Evolutionary conservation across 2,888 invertebrate genomes (phyloP), one percentile per base, ranked within the genome.

Genomic region (Diarsia mendica): DNA sequence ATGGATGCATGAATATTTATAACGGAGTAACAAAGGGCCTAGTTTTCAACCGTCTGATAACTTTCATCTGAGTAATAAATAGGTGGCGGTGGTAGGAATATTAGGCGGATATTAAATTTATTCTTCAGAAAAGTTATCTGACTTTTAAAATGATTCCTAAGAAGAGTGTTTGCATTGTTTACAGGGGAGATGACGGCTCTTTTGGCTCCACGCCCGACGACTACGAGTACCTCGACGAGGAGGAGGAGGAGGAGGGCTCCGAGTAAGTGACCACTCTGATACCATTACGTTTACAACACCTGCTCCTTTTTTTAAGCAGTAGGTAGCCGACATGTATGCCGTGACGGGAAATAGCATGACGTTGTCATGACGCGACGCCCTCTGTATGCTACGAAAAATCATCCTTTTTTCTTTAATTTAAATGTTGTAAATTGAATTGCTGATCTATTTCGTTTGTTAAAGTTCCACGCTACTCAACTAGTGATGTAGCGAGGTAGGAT

Each of bases 111-210:
- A 60, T 18, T 60, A 63, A 8, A 44, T 44, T n/a, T n/a, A 44
- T n/a, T 44, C 13, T 63, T 13, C 63, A n/a, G 39, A 63, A 13
- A 63, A n/a, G 63, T 61, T 60, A 60, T 33, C 33, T 10, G 13
- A 61, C 20, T 39, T 44, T 13, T 44, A 63, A 44, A 63, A 63
- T 63, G 8, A 44, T n/a, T 15, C 13, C 18, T 49, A 61, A 53
- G 15, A 74, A 55, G n/a, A 10, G 18, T 64, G 20, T 77, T 73
- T 80, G 23, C 69, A 75, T 85, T 80, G 33, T 72, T 89, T 85
- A 3, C 86, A 93, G 94, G 79, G 79, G 94, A 94, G 85, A 91
- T 90, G 58, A 83, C 80, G 87, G 90, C 90, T 87, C 71, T 74
- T 75, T 86, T 46, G 33, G 33, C 76, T 75, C 81, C 76, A 74